Conservation (phyloP, 2,888 invertebrate species). For the Mythimna pallens region DNA sequence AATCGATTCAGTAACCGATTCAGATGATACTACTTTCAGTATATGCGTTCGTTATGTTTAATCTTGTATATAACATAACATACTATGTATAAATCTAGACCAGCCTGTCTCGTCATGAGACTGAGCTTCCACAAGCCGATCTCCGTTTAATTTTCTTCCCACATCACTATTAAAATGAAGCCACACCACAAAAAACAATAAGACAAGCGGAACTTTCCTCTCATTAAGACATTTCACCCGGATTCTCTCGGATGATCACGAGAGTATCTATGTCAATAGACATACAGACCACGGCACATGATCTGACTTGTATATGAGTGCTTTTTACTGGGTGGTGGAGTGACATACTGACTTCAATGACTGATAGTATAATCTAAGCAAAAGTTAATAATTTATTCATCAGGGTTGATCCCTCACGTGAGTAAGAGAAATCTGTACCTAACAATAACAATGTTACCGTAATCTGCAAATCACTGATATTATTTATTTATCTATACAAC, state of each 20-base stretch:
- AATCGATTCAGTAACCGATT: too few species aligned
- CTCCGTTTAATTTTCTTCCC: slow-evolving; percentile 37
- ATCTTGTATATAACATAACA: too few species aligned
- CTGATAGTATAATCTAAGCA: slow-evolving; percentile 29
- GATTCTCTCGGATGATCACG: slow-evolving; percentile 48
- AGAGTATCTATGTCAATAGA: slow-evolving; percentile 60
- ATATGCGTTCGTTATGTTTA: too few species aligned
- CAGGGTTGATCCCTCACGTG: not conserved
- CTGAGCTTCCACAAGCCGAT: slow-evolving; percentile 14
- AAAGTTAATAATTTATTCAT: not conserved
- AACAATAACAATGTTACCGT: not conserved
- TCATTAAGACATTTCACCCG: slow-evolving; percentile 62
- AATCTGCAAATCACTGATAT: too few species aligned
- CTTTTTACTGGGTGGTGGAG: slow-evolving; percentile 42
- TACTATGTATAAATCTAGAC: not conserved
- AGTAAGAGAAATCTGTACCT: not conserved
- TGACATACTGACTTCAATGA: slow-evolving; percentile 58
- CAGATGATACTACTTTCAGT: too few species aligned
- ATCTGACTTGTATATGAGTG: slow-evolving; percentile 54
- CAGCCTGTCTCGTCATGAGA: not conserved
- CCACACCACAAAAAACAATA: slow-evolving; percentile 41
- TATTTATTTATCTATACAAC: too few species aligned
- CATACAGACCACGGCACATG: slow-evolving; percentile 56
- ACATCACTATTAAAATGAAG: slow-evolving; percentile 45
- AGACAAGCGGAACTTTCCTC: slow-evolving; percentile 55